These are phyloP conservation scores for Geodia barretti DNA, from an alignment of 37 sponge, comb jelly and placozoan species.

Conservation along the genomic window DNA sequence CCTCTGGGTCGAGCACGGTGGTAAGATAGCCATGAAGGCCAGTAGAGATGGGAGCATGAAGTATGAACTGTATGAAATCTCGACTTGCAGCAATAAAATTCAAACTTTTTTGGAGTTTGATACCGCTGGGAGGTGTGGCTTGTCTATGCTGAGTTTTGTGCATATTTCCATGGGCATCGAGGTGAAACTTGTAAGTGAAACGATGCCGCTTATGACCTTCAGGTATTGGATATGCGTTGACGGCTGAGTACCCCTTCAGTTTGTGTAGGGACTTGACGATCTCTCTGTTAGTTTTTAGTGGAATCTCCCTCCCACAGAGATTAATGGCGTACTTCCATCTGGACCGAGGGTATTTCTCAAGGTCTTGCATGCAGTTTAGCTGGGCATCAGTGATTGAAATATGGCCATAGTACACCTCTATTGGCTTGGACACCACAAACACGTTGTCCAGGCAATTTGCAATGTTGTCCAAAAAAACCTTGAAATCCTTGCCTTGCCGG, in stretches of 20 bases:
- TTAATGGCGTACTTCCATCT: conserved; percentile 42
- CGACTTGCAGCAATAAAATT: conserved; percentile 7
- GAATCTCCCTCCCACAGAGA: conserved; percentile 32
- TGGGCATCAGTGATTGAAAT: conserved; percentile 1
- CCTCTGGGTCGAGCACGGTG: conserved; percentile 12
- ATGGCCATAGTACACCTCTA: neutral
- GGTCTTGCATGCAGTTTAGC: neutral
- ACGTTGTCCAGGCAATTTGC: conserved; percentile 30
- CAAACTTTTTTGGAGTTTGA: conserved; percentile 16
- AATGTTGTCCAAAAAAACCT: neutral
- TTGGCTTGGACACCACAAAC: conserved; percentile 1
- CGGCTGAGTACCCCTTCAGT: conserved; percentile 2
- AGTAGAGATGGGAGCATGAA: neutral
- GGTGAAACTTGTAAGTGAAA: neutral
- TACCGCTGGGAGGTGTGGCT: neutral
- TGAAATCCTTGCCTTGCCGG: neutral
- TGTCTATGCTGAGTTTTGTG: neutral
- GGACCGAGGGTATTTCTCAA: neutral
- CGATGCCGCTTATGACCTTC: neutral
- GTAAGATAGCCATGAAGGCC: neutral
- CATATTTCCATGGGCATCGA: neutral
- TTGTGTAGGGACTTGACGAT: conserved; percentile 7
- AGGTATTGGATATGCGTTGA: neutral
- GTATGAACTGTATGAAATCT: conserved; percentile 5
- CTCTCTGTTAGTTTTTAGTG: conserved; percentile 38